Percentiles rank a stretch among this genome's conserved stretches.
phyloP scores from a whole-genome alignment of 2,797 vertebrate species.

The Pseudomugil gertrudae region DNA sequence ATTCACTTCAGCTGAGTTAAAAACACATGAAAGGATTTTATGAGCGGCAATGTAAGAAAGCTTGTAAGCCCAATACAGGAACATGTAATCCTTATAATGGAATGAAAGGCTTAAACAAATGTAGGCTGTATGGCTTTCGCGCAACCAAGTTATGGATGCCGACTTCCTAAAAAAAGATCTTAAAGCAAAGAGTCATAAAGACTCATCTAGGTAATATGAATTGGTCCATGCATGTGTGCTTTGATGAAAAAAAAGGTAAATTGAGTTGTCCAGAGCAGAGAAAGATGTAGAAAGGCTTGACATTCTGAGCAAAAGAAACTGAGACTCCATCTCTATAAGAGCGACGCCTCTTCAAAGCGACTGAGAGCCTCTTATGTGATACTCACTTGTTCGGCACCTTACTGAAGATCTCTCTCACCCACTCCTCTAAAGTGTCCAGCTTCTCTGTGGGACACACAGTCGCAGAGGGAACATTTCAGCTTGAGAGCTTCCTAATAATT shows the following conservation, averaged over 20 bases:
- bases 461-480: slow-evolving; percentile 46
- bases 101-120: slow-evolving; percentile 47
- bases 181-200: slow-evolving; percentile 32
- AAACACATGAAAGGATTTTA: slow-evolving; percentile 32
- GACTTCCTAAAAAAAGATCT: slow-evolving; percentile 29
- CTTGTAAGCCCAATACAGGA: slow-evolving; percentile 23
- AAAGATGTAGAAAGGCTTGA: slow-evolving; percentile 46
- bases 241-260: not conserved
- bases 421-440: slow-evolving; percentile 94
- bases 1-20: slow-evolving; percentile 31
- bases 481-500: slow-evolving; percentile 36
- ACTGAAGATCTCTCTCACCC: slow-evolving; percentile 96
- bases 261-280: slow-evolving; percentile 19
- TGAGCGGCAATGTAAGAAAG: slow-evolving; percentile 27
- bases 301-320: slow-evolving; percentile 55
- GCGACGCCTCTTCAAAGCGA: slow-evolving; percentile 43
- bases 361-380: slow-evolving; percentile 46
- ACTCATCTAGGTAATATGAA: slow-evolving; percentile 33
- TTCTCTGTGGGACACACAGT: slow-evolving; percentile 83
- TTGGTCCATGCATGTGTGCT: slow-evolving; percentile 36
- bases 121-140: slow-evolving; percentile 35
- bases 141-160: slow-evolving; percentile 26
- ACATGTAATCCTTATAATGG: slow-evolving; percentile 49
- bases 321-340: slow-evolving; percentile 44
- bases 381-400: slow-evolving; percentile 95